Evolutionary conservation across 2,888 invertebrate genomes (phyloP).

Genomic region (Microplitis manilae): DNA sequence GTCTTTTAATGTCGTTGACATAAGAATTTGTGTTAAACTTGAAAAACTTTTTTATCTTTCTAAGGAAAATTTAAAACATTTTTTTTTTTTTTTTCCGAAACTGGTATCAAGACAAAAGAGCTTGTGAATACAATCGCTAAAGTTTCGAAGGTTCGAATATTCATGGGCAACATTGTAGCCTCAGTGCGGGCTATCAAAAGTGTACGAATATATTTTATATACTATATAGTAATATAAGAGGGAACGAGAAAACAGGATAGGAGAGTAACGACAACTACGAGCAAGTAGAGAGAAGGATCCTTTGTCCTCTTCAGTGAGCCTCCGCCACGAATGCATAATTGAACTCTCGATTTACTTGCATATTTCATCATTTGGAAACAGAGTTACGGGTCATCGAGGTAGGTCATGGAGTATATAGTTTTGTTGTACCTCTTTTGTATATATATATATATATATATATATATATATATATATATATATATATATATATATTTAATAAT

Average conservation of each 20-base stretch:
- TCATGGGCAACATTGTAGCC: conserved; percentile 47
- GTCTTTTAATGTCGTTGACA: conserved; percentile 2
- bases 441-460: background rate
- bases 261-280: conserved; percentile 20
- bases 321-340: conserved; percentile 50
- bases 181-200: conserved; percentile 24
- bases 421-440: background rate
- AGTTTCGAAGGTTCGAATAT: conserved; percentile 52
- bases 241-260: background rate
- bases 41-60: background rate
- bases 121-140: conserved; percentile 50
- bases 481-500: background rate
- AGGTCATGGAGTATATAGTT: background rate
- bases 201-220: background rate
- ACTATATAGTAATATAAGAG: background rate
- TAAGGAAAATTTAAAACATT: conserved; percentile 46
- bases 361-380: conserved; percentile 49
- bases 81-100: conserved; percentile 7
- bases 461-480: background rate
- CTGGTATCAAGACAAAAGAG: conserved; percentile 50
- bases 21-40: background rate
- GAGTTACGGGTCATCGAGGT: conserved; percentile 35
- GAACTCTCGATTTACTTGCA: conserved; percentile 53
- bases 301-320: conserved; percentile 46
- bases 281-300: conserved; percentile 36